These are phyloP conservation scores for Conus canariensis DNA, from an alignment of 2,888 invertebrate species.

Conservation along the genomic window DNA sequence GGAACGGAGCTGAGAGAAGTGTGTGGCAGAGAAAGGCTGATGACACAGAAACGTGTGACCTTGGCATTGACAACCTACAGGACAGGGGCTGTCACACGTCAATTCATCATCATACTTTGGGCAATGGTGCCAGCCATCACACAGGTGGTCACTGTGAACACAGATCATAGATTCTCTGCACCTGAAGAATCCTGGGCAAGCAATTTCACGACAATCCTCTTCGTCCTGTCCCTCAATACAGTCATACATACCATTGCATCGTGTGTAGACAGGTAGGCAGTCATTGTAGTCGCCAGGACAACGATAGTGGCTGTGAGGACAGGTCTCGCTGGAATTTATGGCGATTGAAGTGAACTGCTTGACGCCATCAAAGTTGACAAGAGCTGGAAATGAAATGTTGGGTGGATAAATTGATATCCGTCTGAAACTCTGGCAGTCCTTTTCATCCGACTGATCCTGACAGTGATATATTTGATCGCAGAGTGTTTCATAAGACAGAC, in stretches of 20 bases:
- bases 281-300: constrained; percentile 9
- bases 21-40: not conserved
- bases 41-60: not conserved
- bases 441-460: not conserved
- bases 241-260: constrained; percentile 8
- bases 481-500: not conserved
- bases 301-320: constrained; percentile 2
- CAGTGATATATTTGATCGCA: not conserved
- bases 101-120: constrained; percentile 21
- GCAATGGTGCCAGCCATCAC: constrained; percentile 9
- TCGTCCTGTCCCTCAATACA: not conserved
- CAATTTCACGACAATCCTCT: not conserved
- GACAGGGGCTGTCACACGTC: not conserved
- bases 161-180: not conserved
- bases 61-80: not conserved
- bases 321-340: not conserved
- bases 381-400: not conserved
- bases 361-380: not conserved
- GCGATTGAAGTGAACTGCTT: not conserved
- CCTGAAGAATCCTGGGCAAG: not conserved
- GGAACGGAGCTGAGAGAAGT: not conserved
- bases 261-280: constrained; percentile 12
- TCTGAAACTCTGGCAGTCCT: not conserved
- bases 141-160: not conserved
- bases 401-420: no score